Conservation (phyloP, 2,113 vertebrate species). For the Dinomys branickii region DNA sequence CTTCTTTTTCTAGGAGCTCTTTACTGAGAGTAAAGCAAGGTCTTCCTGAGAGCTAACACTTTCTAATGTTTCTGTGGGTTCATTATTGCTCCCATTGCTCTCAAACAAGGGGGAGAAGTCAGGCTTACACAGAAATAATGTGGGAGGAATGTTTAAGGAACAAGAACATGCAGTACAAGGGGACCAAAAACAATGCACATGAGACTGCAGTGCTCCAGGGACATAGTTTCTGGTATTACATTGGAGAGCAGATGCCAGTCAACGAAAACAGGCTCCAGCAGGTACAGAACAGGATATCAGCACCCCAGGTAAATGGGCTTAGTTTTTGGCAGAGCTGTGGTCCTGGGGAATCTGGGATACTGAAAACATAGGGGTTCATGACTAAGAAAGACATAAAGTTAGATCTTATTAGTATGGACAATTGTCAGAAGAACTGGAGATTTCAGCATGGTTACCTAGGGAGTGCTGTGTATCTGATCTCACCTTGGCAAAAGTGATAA, state of each 20-base stretch:
- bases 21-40: constrained; percentile 35
- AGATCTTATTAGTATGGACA: background rate
- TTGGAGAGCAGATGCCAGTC: background rate
- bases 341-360: background rate
- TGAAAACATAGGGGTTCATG: background rate
- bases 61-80: constrained; percentile 2
- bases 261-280: background rate
- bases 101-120: background rate
- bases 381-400: background rate
- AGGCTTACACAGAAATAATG: background rate
- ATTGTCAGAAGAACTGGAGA: background rate
- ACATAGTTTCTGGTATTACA: no score
- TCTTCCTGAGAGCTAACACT: background rate
- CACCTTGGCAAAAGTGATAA: background rate
- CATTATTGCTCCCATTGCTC: background rate
- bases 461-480: background rate
- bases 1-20: background rate
- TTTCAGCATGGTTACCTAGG: no score
- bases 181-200: background rate
- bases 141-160: background rate
- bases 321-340: background rate
- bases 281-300: background rate
- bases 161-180: background rate
- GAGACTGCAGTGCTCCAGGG: no score
- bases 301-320: background rate